Evolutionary conservation across 1,140 invertebrate species (phyloP).

Genomic region (Trissolcus basalis): DNA sequence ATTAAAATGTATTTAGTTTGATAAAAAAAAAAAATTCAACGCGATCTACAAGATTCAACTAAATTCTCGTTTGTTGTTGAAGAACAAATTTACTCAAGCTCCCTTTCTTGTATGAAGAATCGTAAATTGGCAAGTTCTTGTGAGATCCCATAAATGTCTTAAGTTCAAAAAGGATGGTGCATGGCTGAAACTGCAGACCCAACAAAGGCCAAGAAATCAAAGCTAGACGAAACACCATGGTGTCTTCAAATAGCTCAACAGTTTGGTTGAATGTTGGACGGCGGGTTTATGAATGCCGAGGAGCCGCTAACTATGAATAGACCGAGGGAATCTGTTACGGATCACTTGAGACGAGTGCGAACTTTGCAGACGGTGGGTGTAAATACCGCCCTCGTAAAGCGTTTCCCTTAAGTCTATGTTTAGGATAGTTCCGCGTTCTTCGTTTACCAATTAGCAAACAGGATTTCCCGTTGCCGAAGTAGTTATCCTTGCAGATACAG

Average conservation of each 20-base stretch:
- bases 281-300: slow-evolving; percentile 59
- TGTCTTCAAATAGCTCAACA: slow-evolving; percentile 34
- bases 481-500: slow-evolving; percentile 87
- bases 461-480: slow-evolving; percentile 92
- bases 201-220: background rate
- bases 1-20: too few species aligned
- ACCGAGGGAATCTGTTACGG: slow-evolving; percentile 45
- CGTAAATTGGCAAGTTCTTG: too few species aligned
- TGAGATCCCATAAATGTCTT: too few species aligned
- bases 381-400: slow-evolving; percentile 4
- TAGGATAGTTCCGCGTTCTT: background rate
- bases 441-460: slow-evolving; percentile 87
- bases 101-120: too few species aligned
- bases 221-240: background rate
- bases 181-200: background rate
- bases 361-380: slow-evolving; percentile 25
- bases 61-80: too few species aligned
- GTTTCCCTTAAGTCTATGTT: slow-evolving; percentile 1
- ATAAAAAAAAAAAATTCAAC: too few species aligned
- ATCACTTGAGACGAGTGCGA: slow-evolving; percentile 23
- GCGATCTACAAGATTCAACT: too few species aligned
- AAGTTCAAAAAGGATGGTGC: too few species aligned
- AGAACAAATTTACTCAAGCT: too few species aligned
- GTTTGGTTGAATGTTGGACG: background rate
- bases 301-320: slow-evolving; percentile 69